phyloP scores from a whole-genome alignment of 2,113 vertebrate species.

The Neopipo cinnamomea region DNA sequence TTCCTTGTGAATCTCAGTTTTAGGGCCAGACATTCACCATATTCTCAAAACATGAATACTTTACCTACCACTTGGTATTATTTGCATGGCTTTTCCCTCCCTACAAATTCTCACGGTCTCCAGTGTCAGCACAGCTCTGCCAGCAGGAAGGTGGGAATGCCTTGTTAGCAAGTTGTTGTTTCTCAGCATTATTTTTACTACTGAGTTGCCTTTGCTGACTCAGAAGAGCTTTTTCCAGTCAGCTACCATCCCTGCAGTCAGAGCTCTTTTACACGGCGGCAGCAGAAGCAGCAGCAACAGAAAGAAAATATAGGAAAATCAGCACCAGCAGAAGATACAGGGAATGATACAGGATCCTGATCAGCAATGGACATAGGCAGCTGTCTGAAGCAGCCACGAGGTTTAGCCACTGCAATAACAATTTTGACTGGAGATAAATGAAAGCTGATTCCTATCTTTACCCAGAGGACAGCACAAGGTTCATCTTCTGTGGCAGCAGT shows the following conservation, averaged over 20 bases:
- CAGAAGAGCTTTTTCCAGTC: not conserved
- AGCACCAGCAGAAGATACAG: not conserved
- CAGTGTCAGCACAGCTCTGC: not conserved
- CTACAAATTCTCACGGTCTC: slow-evolving; percentile 20
- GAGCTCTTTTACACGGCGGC: not conserved
- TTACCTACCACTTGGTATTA: not conserved
- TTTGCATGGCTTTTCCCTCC: slow-evolving; percentile 17
- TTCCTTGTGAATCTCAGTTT: slow-evolving; percentile 8
- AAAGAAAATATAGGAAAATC: not conserved
- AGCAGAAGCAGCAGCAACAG: not conserved
- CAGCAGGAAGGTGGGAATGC: not conserved
- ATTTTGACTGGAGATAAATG: not conserved
- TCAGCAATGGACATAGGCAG: not conserved
- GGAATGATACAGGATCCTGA: not conserved
- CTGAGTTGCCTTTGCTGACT: slow-evolving; percentile 8
- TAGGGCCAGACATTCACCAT: not conserved
- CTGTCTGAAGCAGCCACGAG: not conserved
- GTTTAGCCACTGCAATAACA: not conserved
- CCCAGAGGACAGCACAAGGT: not conserved
- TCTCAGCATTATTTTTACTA: not conserved
- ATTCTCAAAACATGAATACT: not conserved
- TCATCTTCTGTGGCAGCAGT: not conserved
- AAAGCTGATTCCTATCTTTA: not conserved
- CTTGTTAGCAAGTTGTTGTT: not conserved
- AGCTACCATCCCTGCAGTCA: not conserved